Evolutionary conservation across 2,888 invertebrate genomes (phyloP).

Genomic region (Smittia aterrima): DNA sequence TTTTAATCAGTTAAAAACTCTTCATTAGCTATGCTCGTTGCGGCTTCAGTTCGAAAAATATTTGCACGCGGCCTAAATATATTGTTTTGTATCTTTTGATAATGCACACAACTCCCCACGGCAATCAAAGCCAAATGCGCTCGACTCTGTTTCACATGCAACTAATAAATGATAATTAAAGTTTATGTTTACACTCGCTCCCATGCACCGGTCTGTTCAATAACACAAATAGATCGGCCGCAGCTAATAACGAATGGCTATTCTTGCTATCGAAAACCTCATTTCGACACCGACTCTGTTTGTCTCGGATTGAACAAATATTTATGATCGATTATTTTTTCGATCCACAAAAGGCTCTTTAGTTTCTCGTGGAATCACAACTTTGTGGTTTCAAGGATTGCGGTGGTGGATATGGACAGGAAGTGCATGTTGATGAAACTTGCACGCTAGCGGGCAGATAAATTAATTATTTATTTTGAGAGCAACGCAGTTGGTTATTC

Average conservation of each 20-base stretch:
- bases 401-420: not conserved
- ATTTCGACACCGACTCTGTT: not conserved
- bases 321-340: slow-evolving; percentile 28
- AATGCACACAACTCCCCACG: not conserved
- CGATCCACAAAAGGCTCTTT: not conserved
- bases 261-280: not conserved
- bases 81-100: not conserved
- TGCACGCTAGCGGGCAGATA: not conserved
- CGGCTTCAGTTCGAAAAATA: not conserved
- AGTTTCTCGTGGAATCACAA: not conserved
- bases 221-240: not conserved
- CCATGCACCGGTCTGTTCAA: not conserved
- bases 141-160: slow-evolving; percentile 4
- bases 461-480: not conserved
- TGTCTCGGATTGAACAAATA: not conserved
- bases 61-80: not conserved
- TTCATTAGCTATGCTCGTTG: not conserved
- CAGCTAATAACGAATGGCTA: not conserved
- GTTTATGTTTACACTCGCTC: not conserved
- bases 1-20: not conserved
- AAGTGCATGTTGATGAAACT: not conserved
- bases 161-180: slow-evolving; percentile 13
- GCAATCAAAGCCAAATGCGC: not conserved
- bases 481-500: not conserved
- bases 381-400: not conserved